phyloP scores from a whole-genome alignment of 2,113 vertebrate genomes.

The Dendrocopos noguchii region DNA sequence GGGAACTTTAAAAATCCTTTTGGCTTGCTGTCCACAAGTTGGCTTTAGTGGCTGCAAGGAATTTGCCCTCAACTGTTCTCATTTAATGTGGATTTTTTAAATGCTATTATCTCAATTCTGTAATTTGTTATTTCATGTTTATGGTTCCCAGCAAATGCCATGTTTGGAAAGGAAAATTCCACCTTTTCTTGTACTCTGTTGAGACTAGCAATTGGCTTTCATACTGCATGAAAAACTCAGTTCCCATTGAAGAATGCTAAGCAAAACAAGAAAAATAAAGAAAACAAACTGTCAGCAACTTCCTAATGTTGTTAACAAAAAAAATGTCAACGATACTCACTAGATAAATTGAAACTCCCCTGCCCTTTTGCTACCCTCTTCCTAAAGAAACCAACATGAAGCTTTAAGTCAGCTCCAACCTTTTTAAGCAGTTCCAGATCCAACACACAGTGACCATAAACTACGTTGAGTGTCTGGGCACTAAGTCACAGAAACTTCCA shows the following conservation, averaged over 20 bases:
- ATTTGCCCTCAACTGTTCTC: conserved; percentile 45
- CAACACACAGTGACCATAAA: conserved; percentile 38
- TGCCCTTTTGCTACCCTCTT: conserved; percentile 36
- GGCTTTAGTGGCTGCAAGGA: background rate
- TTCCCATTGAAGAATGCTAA: conserved; percentile 13
- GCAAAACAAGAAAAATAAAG: conserved; percentile 43
- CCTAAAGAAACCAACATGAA: background rate
- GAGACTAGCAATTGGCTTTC: background rate
- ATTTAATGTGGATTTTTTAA: conserved; percentile 58
- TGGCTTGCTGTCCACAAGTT: background rate
- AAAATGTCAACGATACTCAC: conserved; percentile 50
- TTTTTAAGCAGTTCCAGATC: conserved; percentile 55
- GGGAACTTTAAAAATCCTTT: background rate
- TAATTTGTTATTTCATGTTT: conserved; percentile 57
- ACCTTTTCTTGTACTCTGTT: background rate
- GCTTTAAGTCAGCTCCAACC: background rate
- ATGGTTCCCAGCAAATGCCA: conserved; percentile 41
- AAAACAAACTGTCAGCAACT: conserved; percentile 28
- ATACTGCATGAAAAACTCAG: conserved; percentile 3
- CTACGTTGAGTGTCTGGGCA: conserved; percentile 22
- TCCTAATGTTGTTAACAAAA: conserved; percentile 55
- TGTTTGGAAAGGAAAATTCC: conserved; percentile 14
- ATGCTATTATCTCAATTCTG: conserved; percentile 40
- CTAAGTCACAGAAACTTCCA: background rate
- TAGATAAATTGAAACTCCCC: conserved; percentile 54